Percentiles rank a stretch among this genome's conserved stretches.
Conservation (phyloP, 2,113 vertebrate genomes). For the Hydropotes inermis region DNA sequence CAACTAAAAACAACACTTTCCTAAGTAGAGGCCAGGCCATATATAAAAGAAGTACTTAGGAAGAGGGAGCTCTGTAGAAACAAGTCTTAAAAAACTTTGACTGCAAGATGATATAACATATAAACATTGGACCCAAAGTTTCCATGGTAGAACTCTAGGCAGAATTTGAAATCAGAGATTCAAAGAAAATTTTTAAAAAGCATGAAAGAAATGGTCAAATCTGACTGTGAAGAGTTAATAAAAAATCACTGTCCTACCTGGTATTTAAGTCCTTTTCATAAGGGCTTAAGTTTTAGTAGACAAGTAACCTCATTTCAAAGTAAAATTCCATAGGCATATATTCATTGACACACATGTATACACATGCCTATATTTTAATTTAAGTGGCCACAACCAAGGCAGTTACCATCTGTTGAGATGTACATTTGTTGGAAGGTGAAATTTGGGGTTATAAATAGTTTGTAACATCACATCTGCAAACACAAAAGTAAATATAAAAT, state of each 20-base stretch:
- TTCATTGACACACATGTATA: neutral
- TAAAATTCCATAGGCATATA: neutral
- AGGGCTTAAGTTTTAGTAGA: neutral
- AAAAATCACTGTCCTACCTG: neutral
- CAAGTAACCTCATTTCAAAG: neutral
- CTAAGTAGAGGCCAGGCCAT: neutral
- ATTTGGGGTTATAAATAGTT: conserved; percentile 6
- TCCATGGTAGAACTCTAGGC: neutral
- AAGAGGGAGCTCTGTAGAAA: neutral
- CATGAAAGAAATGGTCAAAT: neutral
- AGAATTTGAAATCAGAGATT: neutral
- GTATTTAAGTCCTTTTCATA: neutral
- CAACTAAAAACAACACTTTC: neutral
- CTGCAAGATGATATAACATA: neutral
- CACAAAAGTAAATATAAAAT: neutral
- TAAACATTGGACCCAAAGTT: neutral
- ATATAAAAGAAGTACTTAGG: neutral
- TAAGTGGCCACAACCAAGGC: neutral
- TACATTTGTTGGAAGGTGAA: neutral
- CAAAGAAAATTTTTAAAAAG: neutral
- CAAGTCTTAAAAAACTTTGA: neutral
- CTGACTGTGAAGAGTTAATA: neutral
- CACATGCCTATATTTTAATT: neutral
- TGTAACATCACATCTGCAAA: neutral
- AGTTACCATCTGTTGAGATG: neutral